Base-by-base conservation (phyloP, 2,113 vertebrate species). In the Spheniscus mendiculus region DNA sequence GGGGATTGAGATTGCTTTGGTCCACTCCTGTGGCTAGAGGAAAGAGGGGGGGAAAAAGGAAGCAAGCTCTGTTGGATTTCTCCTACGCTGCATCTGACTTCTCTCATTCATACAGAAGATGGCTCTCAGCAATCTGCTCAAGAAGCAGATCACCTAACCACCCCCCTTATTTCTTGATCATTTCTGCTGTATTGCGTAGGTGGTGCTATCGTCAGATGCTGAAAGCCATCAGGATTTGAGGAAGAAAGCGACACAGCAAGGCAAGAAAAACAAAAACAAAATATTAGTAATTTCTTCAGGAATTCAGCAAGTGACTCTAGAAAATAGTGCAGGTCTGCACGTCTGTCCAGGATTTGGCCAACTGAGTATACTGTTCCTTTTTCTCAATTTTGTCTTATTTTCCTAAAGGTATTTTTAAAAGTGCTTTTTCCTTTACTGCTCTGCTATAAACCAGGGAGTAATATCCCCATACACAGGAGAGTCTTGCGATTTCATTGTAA, bases 181-280 rank as follows among this genome's bases (percentile, higher is more conserved):
- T 80, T 87, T 84, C 83, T 94, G 89, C 87, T 72, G 36, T 83
- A 78, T 49, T 78, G 47, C 0, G 1, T 89, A 83, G 83, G 78
- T 82, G 66, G 69, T 90, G 92, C 81, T 94, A 85, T 81, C 89
- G 91, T 92, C 96, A 98, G 95, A 89, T 38, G 82, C 66, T 45
- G 38, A 67, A 96, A 92, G 42, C 23, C 83, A 53, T 94, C 27
- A 62, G n/a, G 56, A 85, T 69, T 77, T 77, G 56, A 88, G 69
- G 36, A 87, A 84, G 74, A 92, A 80, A 66, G 76, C 94, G 52
- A 40, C n/a, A 40, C 53, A 93, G 40, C 16, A 50, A 80, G 15
- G 53, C 63, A 90, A 87, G 47, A 58, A 87, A 96, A 97, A 93
- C 2, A 7, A 87, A 91, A 93, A 16, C 74, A 94, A 84, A 96